Percentiles rank a stretch among this genome's conserved stretches.
These are phyloP conservation scores for Pygathrix nemaeus DNA, from an alignment of 2,113 vertebrate species.

Conservation along the genomic window DNA sequence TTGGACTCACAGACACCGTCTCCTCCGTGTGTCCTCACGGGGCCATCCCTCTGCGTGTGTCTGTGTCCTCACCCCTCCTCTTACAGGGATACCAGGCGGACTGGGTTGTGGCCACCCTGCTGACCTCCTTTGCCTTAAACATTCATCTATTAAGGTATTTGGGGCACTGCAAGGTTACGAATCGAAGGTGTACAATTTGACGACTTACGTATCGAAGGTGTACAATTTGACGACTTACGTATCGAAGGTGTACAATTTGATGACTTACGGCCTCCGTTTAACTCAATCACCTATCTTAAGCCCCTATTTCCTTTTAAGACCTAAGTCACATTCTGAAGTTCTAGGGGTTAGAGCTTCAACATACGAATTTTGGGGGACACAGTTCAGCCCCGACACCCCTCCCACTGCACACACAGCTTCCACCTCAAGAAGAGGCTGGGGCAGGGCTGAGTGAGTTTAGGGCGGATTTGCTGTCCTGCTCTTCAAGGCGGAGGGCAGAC, in stretches of 20 bases:
- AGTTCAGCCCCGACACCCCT: not conserved
- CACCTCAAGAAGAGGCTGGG: not conserved
- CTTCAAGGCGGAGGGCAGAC: not conserved
- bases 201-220: fast-evolving
- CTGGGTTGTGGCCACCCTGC: not conserved
- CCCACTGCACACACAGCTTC: fast-evolving
- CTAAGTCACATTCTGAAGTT: too few relatives aligned
- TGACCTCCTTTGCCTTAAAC: not conserved
- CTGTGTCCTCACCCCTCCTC: too few relatives aligned
- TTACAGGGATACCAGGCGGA: not conserved
- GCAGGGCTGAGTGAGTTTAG: too few relatives aligned
- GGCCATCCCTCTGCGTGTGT: not conserved
- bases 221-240: too few relatives aligned
- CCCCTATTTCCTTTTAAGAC: not conserved
- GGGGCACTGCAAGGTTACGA: not conserved
- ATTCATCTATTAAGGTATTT: not conserved
- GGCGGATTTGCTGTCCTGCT: not conserved
- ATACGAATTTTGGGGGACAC: not conserved
- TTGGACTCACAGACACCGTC: fast-evolving
- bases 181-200: too few relatives aligned
- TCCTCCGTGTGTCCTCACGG: not conserved
- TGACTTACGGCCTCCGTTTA: not conserved
- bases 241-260: too few relatives aligned
- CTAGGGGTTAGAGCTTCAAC: not conserved
- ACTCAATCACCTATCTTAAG: not conserved